These are phyloP conservation scores for Chelonoidis abingdonii DNA, from an alignment of 2,113 vertebrate genomes.

Conservation along the genomic window DNA sequence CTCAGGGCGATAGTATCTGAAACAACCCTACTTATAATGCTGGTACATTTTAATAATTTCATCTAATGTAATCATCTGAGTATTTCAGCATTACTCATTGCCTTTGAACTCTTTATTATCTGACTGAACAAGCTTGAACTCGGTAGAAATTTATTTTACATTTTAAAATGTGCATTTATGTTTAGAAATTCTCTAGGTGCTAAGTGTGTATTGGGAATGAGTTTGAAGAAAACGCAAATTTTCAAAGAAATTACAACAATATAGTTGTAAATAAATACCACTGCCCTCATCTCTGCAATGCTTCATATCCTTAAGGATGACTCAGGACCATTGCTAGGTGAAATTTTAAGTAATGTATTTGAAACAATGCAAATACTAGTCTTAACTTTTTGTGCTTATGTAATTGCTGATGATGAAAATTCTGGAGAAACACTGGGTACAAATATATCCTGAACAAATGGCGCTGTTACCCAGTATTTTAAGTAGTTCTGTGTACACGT, in stretches of 20 bases:
- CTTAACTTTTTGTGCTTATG: no score
- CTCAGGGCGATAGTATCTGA: slow-evolving; percentile 5
- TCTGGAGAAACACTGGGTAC: not conserved
- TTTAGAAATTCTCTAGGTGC: not conserved
- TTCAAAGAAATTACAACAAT: not conserved
- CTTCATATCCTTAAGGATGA: no score
- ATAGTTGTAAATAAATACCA: no score
- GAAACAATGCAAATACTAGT: no score
- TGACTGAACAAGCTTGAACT: not conserved
- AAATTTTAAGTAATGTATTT: no score
- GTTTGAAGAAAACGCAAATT: not conserved
- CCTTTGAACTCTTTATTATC: not conserved
- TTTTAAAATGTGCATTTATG: not conserved
- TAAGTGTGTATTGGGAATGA: fast-evolving
- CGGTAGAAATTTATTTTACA: not conserved
- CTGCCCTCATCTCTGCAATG: no score
- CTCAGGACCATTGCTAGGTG: no score
- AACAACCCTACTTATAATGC: not conserved
- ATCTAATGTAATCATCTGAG: not conserved
- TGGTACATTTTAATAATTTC: slow-evolving; percentile 8
- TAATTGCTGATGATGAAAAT: no score
- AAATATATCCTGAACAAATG: not conserved
- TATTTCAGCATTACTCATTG: not conserved
- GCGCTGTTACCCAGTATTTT: not conserved
- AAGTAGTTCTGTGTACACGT: not conserved